A percentile compares a stretch with the other conserved stretches of the same genome.
These are phyloP conservation scores for Centroberyx gerrardi DNA, from an alignment of 2,797 vertebrate genomes.

Conservation along the genomic window DNA sequence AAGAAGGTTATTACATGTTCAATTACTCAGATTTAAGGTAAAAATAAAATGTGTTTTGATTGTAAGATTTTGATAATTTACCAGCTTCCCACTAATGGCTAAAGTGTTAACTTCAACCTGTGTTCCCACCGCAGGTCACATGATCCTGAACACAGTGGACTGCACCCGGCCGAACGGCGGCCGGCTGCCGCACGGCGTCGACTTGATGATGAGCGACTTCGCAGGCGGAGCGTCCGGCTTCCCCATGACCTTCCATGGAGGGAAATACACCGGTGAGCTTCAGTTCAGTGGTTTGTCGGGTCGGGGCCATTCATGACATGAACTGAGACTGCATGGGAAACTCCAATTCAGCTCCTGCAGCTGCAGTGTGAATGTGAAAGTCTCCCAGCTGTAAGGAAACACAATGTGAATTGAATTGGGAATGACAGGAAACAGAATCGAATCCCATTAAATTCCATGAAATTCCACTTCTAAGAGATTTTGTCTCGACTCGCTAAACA, in stretches of 20 bases:
- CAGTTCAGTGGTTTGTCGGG: neutral
- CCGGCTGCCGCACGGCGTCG: slow-evolving; percentile 81
- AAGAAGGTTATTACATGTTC: no score
- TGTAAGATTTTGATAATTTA: neutral
- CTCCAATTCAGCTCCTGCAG: no score
- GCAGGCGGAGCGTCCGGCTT: slow-evolving; percentile 90
- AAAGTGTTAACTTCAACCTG: neutral
- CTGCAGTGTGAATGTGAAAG: no score
- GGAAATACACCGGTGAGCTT: slow-evolving; percentile 86
- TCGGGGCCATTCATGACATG: no score
- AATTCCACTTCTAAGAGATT: no score
- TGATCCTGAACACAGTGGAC: slow-evolving; percentile 89
- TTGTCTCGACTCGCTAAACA: no score
- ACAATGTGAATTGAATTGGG: no score
- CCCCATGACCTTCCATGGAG: slow-evolving; percentile 87
- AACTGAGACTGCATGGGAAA: no score
- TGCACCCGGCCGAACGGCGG: slow-evolving; percentile 88
- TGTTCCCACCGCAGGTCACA: slow-evolving; percentile 80
- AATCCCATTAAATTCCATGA: no score
- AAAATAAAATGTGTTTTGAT: neutral
- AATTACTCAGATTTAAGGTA: no score
- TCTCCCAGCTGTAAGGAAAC: no score
- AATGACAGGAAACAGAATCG: no score
- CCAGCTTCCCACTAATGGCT: neutral
- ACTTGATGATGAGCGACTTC: slow-evolving; percentile 89